phyloP scores from a whole-genome alignment of 2,888 invertebrate genomes.

The Caenorhabditis sulstoni region DNA sequence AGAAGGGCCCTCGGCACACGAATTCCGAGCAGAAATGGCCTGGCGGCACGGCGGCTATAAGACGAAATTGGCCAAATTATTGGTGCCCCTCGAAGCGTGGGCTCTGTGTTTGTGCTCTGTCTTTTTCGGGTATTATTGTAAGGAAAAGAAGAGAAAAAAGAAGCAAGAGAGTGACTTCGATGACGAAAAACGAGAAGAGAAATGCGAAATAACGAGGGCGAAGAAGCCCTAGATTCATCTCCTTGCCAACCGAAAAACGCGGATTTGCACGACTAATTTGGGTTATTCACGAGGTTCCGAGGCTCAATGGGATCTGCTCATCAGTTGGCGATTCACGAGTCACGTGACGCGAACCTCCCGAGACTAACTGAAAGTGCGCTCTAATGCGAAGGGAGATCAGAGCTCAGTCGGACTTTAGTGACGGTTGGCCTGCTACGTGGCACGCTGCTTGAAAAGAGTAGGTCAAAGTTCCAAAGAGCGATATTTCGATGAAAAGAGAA shows the following conservation, averaged over 20 bases:
- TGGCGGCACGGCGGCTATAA: conserved; percentile 41
- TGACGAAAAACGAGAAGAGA: background rate
- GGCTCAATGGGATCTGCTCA: background rate
- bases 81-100: conserved; percentile 29
- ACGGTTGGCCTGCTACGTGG: too few species aligned
- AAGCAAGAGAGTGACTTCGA: conserved; percentile 11
- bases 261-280: conserved; percentile 38
- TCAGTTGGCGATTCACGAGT: too few species aligned
- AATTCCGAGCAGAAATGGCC: conserved; percentile 50
- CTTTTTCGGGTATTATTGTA: conserved; percentile 47
- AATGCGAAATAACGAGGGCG: conserved; percentile 18
- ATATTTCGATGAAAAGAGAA: too few species aligned
- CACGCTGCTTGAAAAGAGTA: too few species aligned
- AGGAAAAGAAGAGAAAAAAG: background rate
- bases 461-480: too few species aligned
- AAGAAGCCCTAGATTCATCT: conserved; percentile 41
- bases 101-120: conserved; percentile 28
- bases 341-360: too few species aligned
- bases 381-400: too few species aligned
- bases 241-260: conserved; percentile 47
- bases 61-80: conserved; percentile 57
- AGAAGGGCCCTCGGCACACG: background rate
- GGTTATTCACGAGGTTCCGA: conserved; percentile 2
- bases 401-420: too few species aligned
- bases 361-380: too few species aligned